Evolutionary conservation across 2,888 invertebrate species (phyloP), one percentile per base, ranked within the genome.

Genomic region (Yponomeuta cagnagella): DNA sequence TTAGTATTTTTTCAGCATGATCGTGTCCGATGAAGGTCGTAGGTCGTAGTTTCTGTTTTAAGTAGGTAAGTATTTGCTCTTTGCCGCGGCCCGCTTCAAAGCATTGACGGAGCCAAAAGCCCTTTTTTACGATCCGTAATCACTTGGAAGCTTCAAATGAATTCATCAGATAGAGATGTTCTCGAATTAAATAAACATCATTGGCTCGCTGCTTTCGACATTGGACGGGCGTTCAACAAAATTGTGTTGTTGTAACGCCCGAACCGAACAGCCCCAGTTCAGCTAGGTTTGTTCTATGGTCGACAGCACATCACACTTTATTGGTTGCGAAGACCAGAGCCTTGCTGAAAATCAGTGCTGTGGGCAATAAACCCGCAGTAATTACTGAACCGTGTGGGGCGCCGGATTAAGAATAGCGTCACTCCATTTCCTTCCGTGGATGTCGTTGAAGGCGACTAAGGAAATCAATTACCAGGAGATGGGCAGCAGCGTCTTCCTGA

Each of bases 131-230:
- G 63, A 37, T 63, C 10, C 30, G 30, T 68, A 71, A 67, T 70
- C 70, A 52, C 63, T 65, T 23, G 31, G 66, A 12, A 66, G 52
- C 43, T 58, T 69, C 72, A 71, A 74, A 74, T 74, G 72, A 74
- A 74, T 74, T 74, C 73, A 73, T 72, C 72, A 70, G 70, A 30
- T 58, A 63, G 69, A 23, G 23, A 65, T 33, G 33, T 23, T 33
- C 58, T 31, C 31, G 58, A 72, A 74, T 73, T 71, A 71, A 71
- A 74, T 73, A 74, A 73, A 73, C 73, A 74, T 74, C 72, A 71
- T 70, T 70, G 64, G 30, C 64, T 63, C 65, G 10, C 68, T 68
- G 68, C 58, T 70, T 71, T 71, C 52, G 52, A 58, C 52, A 58
- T 58, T 58, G 12, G 52, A 58, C 52, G 15, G 52, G 52, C 15